These are phyloP conservation scores for Bungarus multicinctus DNA, from an alignment of 2,113 vertebrate species.

Conservation along the genomic window DNA sequence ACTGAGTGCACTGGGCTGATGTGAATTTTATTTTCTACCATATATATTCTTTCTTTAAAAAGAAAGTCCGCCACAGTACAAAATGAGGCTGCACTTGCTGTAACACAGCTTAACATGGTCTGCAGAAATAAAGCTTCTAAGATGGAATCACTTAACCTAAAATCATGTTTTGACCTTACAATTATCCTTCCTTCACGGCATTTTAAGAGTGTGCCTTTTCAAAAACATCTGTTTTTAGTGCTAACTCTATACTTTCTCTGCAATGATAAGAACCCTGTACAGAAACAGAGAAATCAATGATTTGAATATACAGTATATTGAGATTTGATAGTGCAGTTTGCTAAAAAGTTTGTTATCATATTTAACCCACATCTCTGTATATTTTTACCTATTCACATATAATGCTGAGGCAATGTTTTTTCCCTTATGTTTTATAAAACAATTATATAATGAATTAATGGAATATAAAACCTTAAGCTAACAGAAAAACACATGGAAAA, in stretches of 20 bases:
- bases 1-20: neutral
- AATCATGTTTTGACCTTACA: neutral
- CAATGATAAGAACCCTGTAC: neutral
- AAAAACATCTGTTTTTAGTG: constrained; percentile 1
- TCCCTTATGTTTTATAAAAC: neutral
- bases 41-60: neutral
- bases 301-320: constrained; percentile 11
- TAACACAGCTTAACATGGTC: neutral
- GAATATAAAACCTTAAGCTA: neutral
- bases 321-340: neutral
- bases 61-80: neutral
- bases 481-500: constrained; percentile 12
- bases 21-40: neutral
- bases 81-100: neutral
- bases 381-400: neutral
- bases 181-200: neutral
- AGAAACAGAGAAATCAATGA: neutral
- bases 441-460: neutral
- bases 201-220: neutral
- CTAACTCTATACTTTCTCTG: neutral
- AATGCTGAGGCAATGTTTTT: neutral
- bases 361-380: neutral
- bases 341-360: neutral
- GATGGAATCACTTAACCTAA: constrained; percentile 1
- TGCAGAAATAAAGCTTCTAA: neutral